Evolutionary conservation across 1,140 invertebrate species (phyloP).

Genomic region (Pentalonia nigronervosa): DNA sequence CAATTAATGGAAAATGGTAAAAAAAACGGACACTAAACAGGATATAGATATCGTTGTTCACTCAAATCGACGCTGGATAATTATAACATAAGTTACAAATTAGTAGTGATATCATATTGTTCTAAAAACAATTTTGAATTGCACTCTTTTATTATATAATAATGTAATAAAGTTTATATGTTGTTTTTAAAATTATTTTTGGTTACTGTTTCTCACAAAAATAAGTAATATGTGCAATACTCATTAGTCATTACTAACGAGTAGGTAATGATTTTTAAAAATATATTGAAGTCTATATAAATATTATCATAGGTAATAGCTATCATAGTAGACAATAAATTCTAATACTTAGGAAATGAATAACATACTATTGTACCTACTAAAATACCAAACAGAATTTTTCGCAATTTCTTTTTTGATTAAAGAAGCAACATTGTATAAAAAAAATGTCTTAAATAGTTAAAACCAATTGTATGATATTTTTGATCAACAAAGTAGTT

Average conservation of each 20-base stretch:
- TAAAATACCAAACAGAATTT: neutral
- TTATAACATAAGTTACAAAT: neutral
- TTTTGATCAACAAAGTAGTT: neutral
- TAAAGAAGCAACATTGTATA: neutral
- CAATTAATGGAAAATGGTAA: neutral
- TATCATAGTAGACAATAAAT: no score
- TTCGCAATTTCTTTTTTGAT: neutral
- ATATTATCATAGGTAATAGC: neutral
- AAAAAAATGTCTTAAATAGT: neutral
- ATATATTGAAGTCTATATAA: neutral
- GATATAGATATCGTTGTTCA: neutral
- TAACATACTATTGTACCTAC: no score
- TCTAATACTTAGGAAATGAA: no score
- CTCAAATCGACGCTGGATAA: neutral
- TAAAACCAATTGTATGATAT: neutral
- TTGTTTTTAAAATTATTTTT: neutral
- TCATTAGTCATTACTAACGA: no score
- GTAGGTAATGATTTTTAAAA: neutral
- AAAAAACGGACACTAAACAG: neutral
- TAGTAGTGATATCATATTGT: neutral
- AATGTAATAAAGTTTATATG: neutral
- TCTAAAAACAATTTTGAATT: neutral
- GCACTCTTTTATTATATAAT: neutral
- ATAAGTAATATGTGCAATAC: neutral
- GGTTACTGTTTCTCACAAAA: neutral